Evolutionary conservation across 1,140 invertebrate species (phyloP).

Genomic region (Papilio aristodemus): DNA sequence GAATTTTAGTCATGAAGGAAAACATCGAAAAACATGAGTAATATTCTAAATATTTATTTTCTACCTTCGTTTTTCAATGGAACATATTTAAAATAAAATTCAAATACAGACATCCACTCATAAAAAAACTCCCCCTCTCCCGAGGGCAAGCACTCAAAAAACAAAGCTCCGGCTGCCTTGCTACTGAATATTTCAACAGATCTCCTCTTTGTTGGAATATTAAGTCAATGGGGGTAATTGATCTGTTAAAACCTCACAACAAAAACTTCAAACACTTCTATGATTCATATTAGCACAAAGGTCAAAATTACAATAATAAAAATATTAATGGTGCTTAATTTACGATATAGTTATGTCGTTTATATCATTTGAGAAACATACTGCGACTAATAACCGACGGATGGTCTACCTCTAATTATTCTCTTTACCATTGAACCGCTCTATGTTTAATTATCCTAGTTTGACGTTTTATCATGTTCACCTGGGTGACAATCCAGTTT

Average conservation of each 20-base stretch:
- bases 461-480: too few relatives aligned
- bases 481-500: too few relatives aligned
- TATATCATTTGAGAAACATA: too few relatives aligned
- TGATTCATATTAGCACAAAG: background rate
- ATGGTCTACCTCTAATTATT: too few relatives aligned
- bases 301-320: background rate
- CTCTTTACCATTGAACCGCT: too few relatives aligned
- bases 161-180: slow-evolving; percentile 62
- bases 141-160: slow-evolving; percentile 61
- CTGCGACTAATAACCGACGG: too few relatives aligned
- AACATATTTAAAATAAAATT: slow-evolving; percentile 61
- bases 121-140: slow-evolving; percentile 63
- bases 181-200: slow-evolving; percentile 74
- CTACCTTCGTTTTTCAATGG: slow-evolving; percentile 37
- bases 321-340: background rate
- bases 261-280: background rate
- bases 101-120: slow-evolving; percentile 66
- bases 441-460: too few relatives aligned
- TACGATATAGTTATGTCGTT: too few relatives aligned
- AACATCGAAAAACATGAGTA: slow-evolving; percentile 34
- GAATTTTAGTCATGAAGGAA: too few relatives aligned
- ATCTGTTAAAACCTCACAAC: slow-evolving; percentile 57
- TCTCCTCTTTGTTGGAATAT: slow-evolving; percentile 73
- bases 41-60: slow-evolving; percentile 42
- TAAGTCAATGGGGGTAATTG: slow-evolving; percentile 78